Conservation (phyloP, 1,140 invertebrate genomes). For the Ruditapes philippinarum region DNA sequence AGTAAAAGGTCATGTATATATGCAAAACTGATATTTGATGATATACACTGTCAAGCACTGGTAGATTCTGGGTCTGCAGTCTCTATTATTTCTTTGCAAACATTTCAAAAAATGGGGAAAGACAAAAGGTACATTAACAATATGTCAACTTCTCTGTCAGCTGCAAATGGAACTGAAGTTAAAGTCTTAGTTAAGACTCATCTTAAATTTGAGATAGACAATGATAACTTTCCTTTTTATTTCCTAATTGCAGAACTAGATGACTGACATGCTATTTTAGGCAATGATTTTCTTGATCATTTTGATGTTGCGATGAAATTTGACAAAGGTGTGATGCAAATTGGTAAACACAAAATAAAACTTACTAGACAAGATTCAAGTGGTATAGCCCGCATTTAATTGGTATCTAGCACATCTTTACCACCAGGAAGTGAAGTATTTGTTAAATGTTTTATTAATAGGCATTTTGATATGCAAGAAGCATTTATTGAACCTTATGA, state of each 20-base stretch:
- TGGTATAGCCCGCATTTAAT: not conserved
- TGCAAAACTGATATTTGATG: too few relatives aligned
- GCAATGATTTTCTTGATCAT: slow-evolving; percentile 27
- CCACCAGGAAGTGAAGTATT: not conserved
- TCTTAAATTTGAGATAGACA: slow-evolving; percentile 24
- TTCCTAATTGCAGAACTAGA: slow-evolving; percentile 11
- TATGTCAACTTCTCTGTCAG: not conserved
- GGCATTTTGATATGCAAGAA: not conserved
- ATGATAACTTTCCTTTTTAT: slow-evolving; percentile 1
- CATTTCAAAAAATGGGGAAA: too few relatives aligned
- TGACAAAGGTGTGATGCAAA: too few relatives aligned
- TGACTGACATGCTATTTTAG: slow-evolving; percentile 5
- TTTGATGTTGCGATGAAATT: slow-evolving; percentile 27
- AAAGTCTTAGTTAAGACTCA: not conserved
- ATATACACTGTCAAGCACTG: too few relatives aligned
- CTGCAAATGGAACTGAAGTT: slow-evolving; percentile 14
- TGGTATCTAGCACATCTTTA: not conserved
- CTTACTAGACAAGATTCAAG: too few relatives aligned
- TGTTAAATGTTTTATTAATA: not conserved
- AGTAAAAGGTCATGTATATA: too few relatives aligned
- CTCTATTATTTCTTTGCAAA: too few relatives aligned
- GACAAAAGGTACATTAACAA: not conserved
- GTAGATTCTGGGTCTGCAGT: too few relatives aligned
- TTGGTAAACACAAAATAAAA: too few relatives aligned
- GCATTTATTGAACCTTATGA: slow-evolving; percentile 1